phyloP scores from a whole-genome alignment of 2,797 vertebrate genomes.

The Psittacula derbiana region DNA sequence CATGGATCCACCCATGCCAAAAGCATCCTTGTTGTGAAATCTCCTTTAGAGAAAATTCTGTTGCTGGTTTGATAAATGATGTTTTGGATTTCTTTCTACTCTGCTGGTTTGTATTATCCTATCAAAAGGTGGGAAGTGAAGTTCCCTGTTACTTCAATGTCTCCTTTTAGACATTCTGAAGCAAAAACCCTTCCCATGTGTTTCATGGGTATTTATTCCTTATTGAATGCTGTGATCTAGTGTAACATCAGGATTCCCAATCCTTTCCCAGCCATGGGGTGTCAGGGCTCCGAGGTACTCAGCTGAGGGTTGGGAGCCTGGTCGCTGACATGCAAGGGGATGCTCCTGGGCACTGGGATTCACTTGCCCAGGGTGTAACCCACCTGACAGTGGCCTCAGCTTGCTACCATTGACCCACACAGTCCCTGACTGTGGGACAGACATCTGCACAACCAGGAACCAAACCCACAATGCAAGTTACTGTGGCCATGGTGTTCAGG shows the following conservation, averaged over 20 bases:
- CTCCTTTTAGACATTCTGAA: not conserved
- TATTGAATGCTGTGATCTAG: not conserved
- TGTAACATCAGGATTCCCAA: not conserved
- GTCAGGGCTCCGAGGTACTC: not conserved
- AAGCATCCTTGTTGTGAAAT: not conserved
- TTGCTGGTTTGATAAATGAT: not conserved
- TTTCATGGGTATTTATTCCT: not conserved
- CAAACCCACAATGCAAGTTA: not conserved
- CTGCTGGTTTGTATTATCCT: not conserved
- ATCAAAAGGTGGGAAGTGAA: not conserved
- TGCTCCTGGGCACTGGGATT: not conserved
- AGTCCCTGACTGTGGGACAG: accelerated
- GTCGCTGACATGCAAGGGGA: accelerated
- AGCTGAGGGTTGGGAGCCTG: not conserved
- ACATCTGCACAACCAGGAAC: not conserved
- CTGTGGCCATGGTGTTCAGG: not conserved
- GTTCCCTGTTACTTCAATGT: not conserved
- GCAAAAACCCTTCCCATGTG: not conserved
- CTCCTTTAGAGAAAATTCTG: not conserved
- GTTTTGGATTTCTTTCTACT: slow-evolving; percentile 3
- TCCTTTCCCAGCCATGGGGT: not conserved
- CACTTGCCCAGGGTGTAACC: accelerated
- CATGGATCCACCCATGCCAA: not conserved
- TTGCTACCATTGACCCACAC: accelerated
- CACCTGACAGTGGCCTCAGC: accelerated